phyloP scores from a whole-genome alignment of 2,888 invertebrate species.

The Drosophila flavopinicola region DNA sequence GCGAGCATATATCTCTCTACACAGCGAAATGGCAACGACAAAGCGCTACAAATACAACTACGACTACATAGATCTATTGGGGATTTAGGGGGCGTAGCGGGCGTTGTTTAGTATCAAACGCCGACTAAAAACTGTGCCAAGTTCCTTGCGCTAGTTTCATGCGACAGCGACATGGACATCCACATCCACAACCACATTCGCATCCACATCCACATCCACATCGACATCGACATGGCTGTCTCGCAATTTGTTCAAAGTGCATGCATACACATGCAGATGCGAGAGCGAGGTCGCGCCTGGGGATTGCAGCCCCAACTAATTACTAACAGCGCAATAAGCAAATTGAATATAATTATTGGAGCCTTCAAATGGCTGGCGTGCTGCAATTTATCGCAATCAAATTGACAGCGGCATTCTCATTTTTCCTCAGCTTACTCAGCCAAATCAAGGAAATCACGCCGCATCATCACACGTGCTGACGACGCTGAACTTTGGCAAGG shows the following conservation, averaged over 20 bases:
- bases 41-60: slow-evolving; percentile 42
- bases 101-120: slow-evolving; percentile 56
- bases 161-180: slow-evolving; percentile 72
- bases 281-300: slow-evolving; percentile 47
- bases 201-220: slow-evolving; percentile 40
- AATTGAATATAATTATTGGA: slow-evolving; percentile 67
- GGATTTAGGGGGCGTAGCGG: neutral
- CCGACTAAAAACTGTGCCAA: slow-evolving; percentile 76
- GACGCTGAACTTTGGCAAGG: slow-evolving; percentile 64
- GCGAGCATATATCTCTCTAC: slow-evolving; percentile 24
- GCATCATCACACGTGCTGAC: slow-evolving; percentile 20
- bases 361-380: slow-evolving; percentile 49
- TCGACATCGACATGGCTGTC: slow-evolving; percentile 43
- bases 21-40: slow-evolving; percentile 29
- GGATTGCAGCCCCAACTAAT: no score
- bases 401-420: slow-evolving; percentile 31
- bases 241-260: slow-evolving; percentile 57
- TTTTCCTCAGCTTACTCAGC: slow-evolving; percentile 37
- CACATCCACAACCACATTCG: no score
- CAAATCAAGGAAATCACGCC: slow-evolving; percentile 16
- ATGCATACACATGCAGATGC: slow-evolving; percentile 34
- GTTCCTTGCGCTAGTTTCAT: slow-evolving; percentile 74
- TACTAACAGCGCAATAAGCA: slow-evolving; percentile 72
- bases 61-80: slow-evolving; percentile 3
- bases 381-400: slow-evolving; percentile 58